These are phyloP conservation scores for Dendroctonus valens DNA, from an alignment of 1,140 invertebrate genomes.

Conservation along the genomic window DNA sequence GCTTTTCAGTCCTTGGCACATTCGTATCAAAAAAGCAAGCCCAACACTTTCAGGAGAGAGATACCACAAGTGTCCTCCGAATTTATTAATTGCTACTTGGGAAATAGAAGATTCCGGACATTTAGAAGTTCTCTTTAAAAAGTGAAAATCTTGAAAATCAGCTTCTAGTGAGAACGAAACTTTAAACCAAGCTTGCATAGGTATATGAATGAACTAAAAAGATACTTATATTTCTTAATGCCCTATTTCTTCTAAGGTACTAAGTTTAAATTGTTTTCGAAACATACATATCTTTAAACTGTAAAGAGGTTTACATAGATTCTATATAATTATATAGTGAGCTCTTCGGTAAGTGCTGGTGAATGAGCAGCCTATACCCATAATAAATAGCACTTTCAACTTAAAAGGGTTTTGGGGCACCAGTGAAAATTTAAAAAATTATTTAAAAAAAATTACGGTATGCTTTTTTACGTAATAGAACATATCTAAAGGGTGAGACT, in stretches of 20 bases:
- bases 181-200: slow-evolving; percentile 6
- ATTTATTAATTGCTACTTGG: slow-evolving; percentile 19
- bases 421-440: no score
- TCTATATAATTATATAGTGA: slow-evolving; percentile 40
- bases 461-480: no score
- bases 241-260: slow-evolving; percentile 24
- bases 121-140: neutral
- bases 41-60: neutral
- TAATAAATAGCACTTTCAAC: no score
- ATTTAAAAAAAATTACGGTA: no score
- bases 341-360: no score
- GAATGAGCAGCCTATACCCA: no score
- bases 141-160: neutral
- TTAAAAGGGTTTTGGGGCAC: no score
- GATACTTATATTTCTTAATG: slow-evolving; percentile 27
- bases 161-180: neutral
- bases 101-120: slow-evolving; percentile 23
- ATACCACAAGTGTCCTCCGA: slow-evolving; percentile 11
- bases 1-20: neutral
- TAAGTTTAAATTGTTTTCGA: slow-evolving; percentile 38
- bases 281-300: slow-evolving; percentile 36
- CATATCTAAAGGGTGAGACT: no score
- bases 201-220: slow-evolving; percentile 1
- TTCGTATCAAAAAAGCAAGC: neutral
- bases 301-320: slow-evolving; percentile 49